Percentiles rank a stretch among this genome's conserved stretches.
phyloP scores from a whole-genome alignment of 2,797 vertebrate species.

The Brachyalestes nurse region DNA sequence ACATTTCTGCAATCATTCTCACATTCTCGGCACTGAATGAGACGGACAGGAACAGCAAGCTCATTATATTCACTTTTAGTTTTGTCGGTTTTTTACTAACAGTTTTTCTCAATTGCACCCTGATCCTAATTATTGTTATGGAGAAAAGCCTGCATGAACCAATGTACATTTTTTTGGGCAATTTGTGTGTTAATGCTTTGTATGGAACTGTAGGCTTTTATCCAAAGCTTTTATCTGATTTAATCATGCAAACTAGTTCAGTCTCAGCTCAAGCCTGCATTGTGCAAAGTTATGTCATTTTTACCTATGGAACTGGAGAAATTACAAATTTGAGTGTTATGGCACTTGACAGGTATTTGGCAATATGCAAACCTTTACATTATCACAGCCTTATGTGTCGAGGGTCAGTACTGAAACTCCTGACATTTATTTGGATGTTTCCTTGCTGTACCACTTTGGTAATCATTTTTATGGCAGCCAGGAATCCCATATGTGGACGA shows the following conservation, averaged over 20 bases:
- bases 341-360: slow-evolving; percentile 32
- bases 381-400: slow-evolving; percentile 30
- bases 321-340: slow-evolving; percentile 32
- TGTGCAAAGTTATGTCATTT: not conserved
- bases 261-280: slow-evolving; percentile 34
- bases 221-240: slow-evolving; percentile 21
- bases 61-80: slow-evolving; percentile 11
- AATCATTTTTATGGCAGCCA: slow-evolving; percentile 1
- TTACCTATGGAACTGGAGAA: slow-evolving; percentile 18
- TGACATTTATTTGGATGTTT: slow-evolving; percentile 35
- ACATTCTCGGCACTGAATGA: slow-evolving; percentile 16
- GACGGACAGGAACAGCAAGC: slow-evolving; percentile 9
- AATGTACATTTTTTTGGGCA: slow-evolving; percentile 39
- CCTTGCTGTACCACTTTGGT: not conserved
- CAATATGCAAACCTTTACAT: slow-evolving; percentile 24
- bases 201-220: slow-evolving; percentile 38
- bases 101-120: slow-evolving; percentile 21
- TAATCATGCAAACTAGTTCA: slow-evolving; percentile 16
- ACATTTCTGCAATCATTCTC: slow-evolving; percentile 23
- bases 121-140: slow-evolving; percentile 33
- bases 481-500: slow-evolving; percentile 19
- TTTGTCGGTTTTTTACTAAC: slow-evolving; percentile 10
- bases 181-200: slow-evolving; percentile 40
- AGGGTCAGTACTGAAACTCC: slow-evolving; percentile 1
- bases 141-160: slow-evolving; percentile 33